A percentile compares a stretch with the other conserved stretches of the same genome.
Conservation (phyloP, 2,113 vertebrate species). For the Platycercus adscitus region DNA sequence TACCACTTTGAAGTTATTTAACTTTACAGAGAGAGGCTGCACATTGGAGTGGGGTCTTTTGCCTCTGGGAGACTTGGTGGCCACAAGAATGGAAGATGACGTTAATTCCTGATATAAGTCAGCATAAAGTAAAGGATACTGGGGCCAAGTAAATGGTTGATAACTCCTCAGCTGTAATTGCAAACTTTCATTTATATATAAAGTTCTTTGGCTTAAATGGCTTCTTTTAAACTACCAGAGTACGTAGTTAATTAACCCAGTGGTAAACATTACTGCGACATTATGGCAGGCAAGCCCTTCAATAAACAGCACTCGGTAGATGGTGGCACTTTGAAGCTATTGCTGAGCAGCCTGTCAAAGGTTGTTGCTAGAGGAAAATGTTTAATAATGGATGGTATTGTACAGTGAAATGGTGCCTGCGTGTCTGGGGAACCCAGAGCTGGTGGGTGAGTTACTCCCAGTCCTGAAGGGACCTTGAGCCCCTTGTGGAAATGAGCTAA, state of each 20-base stretch:
- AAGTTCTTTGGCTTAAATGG: background rate
- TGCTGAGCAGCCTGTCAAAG: background rate
- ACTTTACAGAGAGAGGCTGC: fast-evolving
- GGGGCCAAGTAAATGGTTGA: background rate
- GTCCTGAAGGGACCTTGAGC: background rate
- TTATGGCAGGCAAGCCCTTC: background rate
- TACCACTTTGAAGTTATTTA: background rate
- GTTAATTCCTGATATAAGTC: background rate
- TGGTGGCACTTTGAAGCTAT: fast-evolving
- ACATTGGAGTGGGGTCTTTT: fast-evolving
- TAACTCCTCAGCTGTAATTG: background rate
- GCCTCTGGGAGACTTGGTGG: background rate
- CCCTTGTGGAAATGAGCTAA: background rate
- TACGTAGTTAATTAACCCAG: background rate
- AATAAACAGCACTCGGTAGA: background rate
- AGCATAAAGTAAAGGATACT: background rate
- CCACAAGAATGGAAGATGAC: background rate
- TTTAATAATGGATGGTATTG: too few relatives aligned
- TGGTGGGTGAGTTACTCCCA: background rate
- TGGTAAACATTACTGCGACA: background rate
- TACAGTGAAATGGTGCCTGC: background rate
- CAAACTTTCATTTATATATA: background rate
- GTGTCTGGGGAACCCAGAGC: background rate
- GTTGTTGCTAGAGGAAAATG: background rate
- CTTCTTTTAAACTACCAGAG: background rate